Conservation (phyloP, 2,797 vertebrate genomes). For the Propithecus perrieri region DNA sequence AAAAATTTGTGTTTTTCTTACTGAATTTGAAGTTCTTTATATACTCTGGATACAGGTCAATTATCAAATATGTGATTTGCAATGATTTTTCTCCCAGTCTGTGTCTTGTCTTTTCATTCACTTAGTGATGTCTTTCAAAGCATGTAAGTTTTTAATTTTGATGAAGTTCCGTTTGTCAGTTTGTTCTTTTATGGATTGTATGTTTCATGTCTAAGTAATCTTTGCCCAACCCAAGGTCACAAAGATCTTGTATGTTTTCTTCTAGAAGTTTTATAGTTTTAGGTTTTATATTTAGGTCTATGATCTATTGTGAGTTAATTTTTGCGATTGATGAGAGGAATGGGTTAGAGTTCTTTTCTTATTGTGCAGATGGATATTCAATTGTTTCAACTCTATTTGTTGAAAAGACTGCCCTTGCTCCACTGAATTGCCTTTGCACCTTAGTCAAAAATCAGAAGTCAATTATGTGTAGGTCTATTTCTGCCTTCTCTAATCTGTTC, state of each 20-base stretch:
- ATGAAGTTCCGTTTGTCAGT: neutral
- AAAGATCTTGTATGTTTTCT: neutral
- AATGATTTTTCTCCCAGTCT: neutral
- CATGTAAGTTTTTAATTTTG: neutral
- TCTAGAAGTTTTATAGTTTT: neutral
- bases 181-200: neutral
- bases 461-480: neutral
- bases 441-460: neutral
- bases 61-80: neutral
- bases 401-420: neutral
- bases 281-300: neutral
- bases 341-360: neutral
- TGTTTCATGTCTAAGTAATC: neutral
- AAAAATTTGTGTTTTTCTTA: neutral
- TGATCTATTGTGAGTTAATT: neutral
- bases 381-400: neutral
- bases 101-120: neutral
- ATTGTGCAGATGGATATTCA: neutral
- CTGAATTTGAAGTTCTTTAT: neutral
- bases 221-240: neutral
- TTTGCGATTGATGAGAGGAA: neutral
- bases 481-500: neutral
- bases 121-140: neutral
- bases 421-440: neutral
- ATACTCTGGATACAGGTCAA: neutral